Conservation (phyloP, 2,797 vertebrate genomes). For the Naso thynnoides region DNA sequence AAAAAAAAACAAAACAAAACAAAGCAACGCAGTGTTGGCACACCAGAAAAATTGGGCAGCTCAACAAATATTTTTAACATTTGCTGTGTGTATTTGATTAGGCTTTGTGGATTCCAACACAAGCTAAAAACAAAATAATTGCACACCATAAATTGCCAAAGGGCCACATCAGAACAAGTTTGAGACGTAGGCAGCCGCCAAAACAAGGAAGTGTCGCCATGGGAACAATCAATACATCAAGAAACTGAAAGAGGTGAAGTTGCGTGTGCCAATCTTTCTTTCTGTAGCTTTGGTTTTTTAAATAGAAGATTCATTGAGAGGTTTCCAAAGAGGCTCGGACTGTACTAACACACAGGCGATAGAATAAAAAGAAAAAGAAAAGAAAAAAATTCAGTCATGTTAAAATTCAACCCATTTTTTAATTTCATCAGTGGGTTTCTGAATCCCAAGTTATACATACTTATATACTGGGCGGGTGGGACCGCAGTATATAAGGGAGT, state of each 20-base stretch:
- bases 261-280: too few species aligned
- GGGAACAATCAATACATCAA: not conserved
- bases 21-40: conserved; percentile 12
- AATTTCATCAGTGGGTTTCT: too few species aligned
- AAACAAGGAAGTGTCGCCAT: too few species aligned
- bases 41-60: not conserved
- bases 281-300: not conserved
- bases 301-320: not conserved
- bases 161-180: not conserved
- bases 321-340: too few species aligned
- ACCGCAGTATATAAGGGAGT: too few species aligned
- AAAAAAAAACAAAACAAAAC: too few species aligned
- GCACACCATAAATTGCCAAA: not conserved
- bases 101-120: conserved; percentile 7
- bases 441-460: too few species aligned
- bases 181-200: not conserved
- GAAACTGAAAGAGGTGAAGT: not conserved
- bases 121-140: not conserved
- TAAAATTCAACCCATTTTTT: too few species aligned
- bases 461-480: too few species aligned
- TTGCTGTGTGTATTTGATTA: not conserved
- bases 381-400: too few species aligned
- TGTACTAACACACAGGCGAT: too few species aligned
- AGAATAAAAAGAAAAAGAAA: too few species aligned
- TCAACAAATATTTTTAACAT: not conserved